Evolutionary conservation across 1,140 invertebrate species (phyloP), one percentile per base, ranked within the genome.

Genomic region (Xylocopa sonorina): DNA sequence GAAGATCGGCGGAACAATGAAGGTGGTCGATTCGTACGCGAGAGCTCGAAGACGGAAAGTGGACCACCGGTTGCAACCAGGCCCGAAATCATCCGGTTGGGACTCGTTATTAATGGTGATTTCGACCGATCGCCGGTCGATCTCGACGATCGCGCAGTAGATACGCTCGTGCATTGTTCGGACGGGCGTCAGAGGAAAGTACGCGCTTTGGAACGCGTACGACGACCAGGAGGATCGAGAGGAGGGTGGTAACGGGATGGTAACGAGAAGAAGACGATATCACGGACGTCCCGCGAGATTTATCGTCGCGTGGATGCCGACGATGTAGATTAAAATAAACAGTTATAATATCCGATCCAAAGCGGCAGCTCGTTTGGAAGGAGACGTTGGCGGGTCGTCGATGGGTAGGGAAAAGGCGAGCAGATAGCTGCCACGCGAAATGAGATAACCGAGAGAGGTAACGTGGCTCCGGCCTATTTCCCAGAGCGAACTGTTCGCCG

Each of bases 321-420:
- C 78, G 83, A 84, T 84, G 66, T 60, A 80, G 83, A 84, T 84
- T 83, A 76, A 73, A 84, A 84, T 84, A 80, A 84, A 84, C 82
- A 84, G 83, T 84, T 84, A 84, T 73, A 69, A 76, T 71, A 78
- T 83, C 78, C 34, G 75, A 64, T 62, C 57, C 46, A n/a, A n/a
- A n/a, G n/a, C 16, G 10, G 62, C 38, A 18, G 34, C 32, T 10
- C 41, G 55, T n/a, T n/a, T 24, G 62, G 63, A 51, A 50, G 18
- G 32, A 71, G 24, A 60, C n/a, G n/a, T n/a, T n/a, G 46, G 53
- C 14, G 27, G 29, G 7, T n/a, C 18, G n/a, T 16, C 24, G 16
- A 32, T 29, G 32, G n/a, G 41, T 51, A 43, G 38, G 29, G 75
- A 79, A 69, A 71, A 57, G 55, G 34, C 55, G 58, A 38, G 63